Base-by-base conservation (phyloP, 2,797 vertebrate genomes). In the Cichlasoma orientale region DNA sequence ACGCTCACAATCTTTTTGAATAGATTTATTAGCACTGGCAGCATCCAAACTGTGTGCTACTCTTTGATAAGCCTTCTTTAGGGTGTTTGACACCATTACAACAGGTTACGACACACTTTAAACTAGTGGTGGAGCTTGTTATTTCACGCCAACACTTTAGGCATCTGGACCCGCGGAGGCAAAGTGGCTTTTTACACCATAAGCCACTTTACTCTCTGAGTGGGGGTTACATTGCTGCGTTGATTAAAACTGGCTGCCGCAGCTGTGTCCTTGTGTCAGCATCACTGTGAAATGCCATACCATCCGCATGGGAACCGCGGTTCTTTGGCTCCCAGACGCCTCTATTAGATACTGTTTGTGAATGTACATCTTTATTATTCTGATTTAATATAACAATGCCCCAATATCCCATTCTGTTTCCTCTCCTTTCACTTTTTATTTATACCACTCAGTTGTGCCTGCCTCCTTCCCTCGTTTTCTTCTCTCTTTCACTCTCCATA, bases 311-410 rank as follows among this genome's bases (percentile, higher is more conserved):
- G 72, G 61, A 82, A 53, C 78, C 38, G 74, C 57, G 71, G 55
- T 88, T 83, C 74, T 68, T 36, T 18, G 47, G 84, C 76, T 75
- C 83, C 84, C 83, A 86, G 91, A 92, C 86, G 75, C 94, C 92
- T 96, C 93, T 86, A 93, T 95, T 95, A 93, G 91, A 89, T 86
- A 74, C 84, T 83, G 83, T 92, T 94, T 94, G 91, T 91, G 92
- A 83, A 88, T 91, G 88, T 89, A 85, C 86, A 80, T 83, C 91
- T 95, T 95, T 94, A 95, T 94, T 95, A 93, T 94, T 93, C 87
- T 93, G 95, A 95, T 95, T 95, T 95, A 94, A 95, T 93, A 93
- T 92, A 94, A 93, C 90, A 89, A 87, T 93, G 86, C 75, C 89
- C 79, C 89, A 90, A 91, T 92, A 93, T 94, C 85, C 90, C 84